phyloP scores from a whole-genome alignment of 1,140 invertebrate species.

The Lepidurus apus region DNA sequence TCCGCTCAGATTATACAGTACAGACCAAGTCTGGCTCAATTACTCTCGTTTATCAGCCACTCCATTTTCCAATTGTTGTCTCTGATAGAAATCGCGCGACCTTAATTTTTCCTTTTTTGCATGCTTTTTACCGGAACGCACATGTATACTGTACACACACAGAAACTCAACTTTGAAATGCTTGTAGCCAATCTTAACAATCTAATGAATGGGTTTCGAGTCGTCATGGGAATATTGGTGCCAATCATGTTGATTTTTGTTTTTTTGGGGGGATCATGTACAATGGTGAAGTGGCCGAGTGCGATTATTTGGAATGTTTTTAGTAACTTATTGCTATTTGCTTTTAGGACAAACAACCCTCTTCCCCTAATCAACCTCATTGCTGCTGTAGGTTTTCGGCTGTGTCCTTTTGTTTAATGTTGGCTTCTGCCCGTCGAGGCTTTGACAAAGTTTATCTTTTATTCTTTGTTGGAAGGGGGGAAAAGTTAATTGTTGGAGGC shows the following conservation, averaged over 20 bases:
- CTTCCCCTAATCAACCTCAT: too few species aligned
- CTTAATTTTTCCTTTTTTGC: not conserved
- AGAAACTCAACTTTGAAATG: not conserved
- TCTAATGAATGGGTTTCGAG: not conserved
- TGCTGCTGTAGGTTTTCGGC: not conserved
- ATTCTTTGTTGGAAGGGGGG: not conserved
- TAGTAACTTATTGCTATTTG: slow-evolving; percentile 2
- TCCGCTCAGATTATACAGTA: slow-evolving; percentile 10
- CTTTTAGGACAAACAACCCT: too few species aligned
- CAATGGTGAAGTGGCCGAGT: not conserved
- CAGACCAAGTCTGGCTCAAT: slow-evolving; percentile 21
- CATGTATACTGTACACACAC: not conserved
- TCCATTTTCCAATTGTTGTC: not conserved
- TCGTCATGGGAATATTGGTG: not conserved
- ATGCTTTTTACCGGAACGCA: not conserved
- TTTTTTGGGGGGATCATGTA: too few species aligned
- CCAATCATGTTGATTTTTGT: not conserved
- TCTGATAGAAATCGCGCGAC: not conserved
- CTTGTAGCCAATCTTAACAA: slow-evolving; percentile 18
- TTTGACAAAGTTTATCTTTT: too few species aligned
- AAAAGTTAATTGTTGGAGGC: not conserved
- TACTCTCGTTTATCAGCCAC: not conserved
- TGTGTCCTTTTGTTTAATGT: not conserved
- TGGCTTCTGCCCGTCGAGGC: not conserved
- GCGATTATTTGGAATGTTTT: not conserved